A percentile compares a stretch with the other conserved stretches of the same genome.
phyloP scores from a whole-genome alignment of 2,797 vertebrate species.

The Anguilla anguilla region DNA sequence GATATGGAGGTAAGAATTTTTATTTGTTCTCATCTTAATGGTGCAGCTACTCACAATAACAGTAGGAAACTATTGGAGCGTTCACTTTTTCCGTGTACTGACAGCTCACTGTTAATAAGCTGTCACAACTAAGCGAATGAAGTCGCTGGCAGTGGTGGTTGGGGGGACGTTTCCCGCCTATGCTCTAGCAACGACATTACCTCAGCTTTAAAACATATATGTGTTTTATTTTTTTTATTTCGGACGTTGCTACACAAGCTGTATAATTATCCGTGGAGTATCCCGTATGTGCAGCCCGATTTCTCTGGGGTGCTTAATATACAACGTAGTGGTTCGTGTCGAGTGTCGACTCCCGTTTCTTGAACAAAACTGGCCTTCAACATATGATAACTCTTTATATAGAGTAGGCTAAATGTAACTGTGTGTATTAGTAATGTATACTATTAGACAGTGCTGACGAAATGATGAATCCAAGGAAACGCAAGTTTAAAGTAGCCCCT shows the following conservation, averaged over 20 bases:
- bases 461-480: background rate
- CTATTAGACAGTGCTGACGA: background rate
- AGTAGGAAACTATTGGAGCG: constrained; percentile 11
- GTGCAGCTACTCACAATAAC: background rate
- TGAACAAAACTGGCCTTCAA: background rate
- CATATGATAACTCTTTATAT: background rate
- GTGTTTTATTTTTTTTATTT: background rate
- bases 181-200: background rate
- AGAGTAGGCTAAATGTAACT: background rate
- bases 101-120: constrained; percentile 11
- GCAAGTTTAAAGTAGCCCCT: background rate
- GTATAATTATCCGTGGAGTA: background rate
- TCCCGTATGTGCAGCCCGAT: background rate
- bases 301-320: background rate
- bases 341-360: background rate
- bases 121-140: constrained; percentile 11
- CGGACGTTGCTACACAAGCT: background rate
- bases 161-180: too few relatives aligned
- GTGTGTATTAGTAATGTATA: background rate
- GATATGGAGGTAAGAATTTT: constrained; percentile 87
- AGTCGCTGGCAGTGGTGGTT: background rate
- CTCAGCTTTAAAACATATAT: background rate
- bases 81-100: background rate
- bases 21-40: background rate
- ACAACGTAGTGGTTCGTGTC: background rate